These are phyloP conservation scores for Drosophila lowei DNA, from an alignment of 1,140 invertebrate species.

Conservation along the genomic window DNA sequence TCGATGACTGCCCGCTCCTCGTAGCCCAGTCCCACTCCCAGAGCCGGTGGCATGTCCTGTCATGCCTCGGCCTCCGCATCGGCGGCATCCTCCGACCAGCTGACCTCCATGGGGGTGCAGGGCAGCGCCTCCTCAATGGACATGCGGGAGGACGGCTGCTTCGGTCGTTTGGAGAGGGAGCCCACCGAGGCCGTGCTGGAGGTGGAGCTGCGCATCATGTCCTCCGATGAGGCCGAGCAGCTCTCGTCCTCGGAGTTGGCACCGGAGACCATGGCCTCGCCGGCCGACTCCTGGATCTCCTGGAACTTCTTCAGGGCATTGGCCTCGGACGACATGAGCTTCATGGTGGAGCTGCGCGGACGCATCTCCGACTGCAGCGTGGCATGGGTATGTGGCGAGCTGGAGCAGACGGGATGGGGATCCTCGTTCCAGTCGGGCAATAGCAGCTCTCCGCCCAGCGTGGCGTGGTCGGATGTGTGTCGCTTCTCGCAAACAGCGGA, in stretches of 20 bases:
- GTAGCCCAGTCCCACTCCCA: slow-evolving; percentile 31
- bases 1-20: slow-evolving; percentile 61
- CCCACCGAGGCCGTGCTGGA: slow-evolving; percentile 62
- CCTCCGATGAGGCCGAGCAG: slow-evolving; percentile 83
- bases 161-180: slow-evolving; percentile 46
- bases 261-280: slow-evolving; percentile 86
- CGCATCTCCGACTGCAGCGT: slow-evolving; percentile 28
- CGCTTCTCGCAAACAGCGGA: slow-evolving; percentile 11
- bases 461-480: background rate
- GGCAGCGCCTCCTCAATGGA: slow-evolving; percentile 77
- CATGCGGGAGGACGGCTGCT: slow-evolving; percentile 66
- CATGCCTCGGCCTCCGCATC: slow-evolving; percentile 57
- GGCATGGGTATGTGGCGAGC: slow-evolving; percentile 61
- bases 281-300: slow-evolving; percentile 87
- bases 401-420: slow-evolving; percentile 41
- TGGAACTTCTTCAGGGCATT: slow-evolving; percentile 82
- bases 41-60: slow-evolving; percentile 60
- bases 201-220: slow-evolving; percentile 69
- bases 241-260: slow-evolving; percentile 85
- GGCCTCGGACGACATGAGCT: slow-evolving; percentile 70
- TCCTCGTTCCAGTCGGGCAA: slow-evolving; percentile 51
- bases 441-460: slow-evolving; percentile 7
- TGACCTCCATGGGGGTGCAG: slow-evolving; percentile 83
- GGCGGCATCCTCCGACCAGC: slow-evolving; percentile 83
- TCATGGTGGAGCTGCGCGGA: slow-evolving; percentile 66